Evolutionary conservation across 2,797 vertebrate species (phyloP).

Genomic region (Crotalus adamanteus): DNA sequence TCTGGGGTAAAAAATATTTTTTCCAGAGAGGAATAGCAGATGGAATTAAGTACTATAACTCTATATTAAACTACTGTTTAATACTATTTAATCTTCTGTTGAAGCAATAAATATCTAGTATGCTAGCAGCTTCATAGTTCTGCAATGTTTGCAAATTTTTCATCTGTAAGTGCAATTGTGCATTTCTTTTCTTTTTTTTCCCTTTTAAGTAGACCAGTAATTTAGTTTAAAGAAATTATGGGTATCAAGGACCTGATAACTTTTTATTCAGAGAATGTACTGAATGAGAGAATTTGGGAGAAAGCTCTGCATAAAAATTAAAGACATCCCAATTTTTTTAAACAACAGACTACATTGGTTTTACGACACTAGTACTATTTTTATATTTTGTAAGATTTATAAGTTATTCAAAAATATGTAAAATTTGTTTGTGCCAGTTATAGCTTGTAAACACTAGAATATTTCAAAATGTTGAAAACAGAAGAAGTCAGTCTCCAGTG

Average conservation of each 20-base stretch:
- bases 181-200: not conserved
- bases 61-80: not conserved
- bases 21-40: not conserved
- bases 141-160: not conserved
- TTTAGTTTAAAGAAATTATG: not conserved
- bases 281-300: not conserved
- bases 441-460: not conserved
- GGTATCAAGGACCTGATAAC: not conserved
- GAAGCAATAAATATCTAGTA: not conserved
- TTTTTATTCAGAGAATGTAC: not conserved
- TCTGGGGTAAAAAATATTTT: constrained; percentile 14
- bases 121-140: not conserved
- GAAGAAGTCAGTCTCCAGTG: not conserved
- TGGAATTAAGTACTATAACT: not conserved
- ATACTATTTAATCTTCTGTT: not conserved
- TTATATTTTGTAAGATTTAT: not conserved
- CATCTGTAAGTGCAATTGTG: not conserved
- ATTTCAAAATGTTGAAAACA: not conserved
- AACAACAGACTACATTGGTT: not conserved
- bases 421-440: not conserved
- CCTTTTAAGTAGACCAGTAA: not conserved
- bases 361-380: not conserved
- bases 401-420: not conserved
- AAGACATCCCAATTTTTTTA: not conserved
- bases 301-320: not conserved